Percentiles rank a stretch among this genome's conserved stretches.
phyloP scores from a whole-genome alignment of 2,797 vertebrate species.

The Esox lucius region DNA sequence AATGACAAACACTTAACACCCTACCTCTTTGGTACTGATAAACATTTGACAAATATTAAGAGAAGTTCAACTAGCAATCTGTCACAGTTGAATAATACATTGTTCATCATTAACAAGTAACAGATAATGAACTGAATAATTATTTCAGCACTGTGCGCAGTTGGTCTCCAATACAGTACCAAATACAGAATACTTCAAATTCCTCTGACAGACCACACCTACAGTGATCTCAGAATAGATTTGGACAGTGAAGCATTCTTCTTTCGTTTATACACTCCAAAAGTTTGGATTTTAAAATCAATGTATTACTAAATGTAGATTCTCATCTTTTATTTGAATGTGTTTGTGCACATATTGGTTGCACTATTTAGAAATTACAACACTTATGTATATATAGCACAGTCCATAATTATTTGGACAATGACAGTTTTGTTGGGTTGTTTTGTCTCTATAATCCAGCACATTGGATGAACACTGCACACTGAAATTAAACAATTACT shows the following conservation, averaged over 20 bases:
- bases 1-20: constrained; percentile 22
- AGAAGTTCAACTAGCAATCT: neutral
- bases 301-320: no score
- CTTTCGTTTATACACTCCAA: no score
- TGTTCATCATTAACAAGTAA: neutral
- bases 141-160: neutral
- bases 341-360: neutral
- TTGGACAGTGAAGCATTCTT: no score
- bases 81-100: neutral
- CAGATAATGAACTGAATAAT: neutral
- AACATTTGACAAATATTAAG: neutral
- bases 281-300: no score
- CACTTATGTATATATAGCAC: no score
- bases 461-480: no score
- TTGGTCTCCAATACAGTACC: no score
- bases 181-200: neutral
- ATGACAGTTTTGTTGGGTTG: neutral
- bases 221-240: no score
- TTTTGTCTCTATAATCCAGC: neutral
- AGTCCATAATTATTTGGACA: neutral
- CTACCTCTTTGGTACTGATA: no score
- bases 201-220: neutral
- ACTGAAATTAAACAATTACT: no score
- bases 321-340: no score
- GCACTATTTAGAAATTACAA: neutral